Base-by-base conservation (phyloP, 2,113 vertebrate genomes). In the Grantiella picta region DNA sequence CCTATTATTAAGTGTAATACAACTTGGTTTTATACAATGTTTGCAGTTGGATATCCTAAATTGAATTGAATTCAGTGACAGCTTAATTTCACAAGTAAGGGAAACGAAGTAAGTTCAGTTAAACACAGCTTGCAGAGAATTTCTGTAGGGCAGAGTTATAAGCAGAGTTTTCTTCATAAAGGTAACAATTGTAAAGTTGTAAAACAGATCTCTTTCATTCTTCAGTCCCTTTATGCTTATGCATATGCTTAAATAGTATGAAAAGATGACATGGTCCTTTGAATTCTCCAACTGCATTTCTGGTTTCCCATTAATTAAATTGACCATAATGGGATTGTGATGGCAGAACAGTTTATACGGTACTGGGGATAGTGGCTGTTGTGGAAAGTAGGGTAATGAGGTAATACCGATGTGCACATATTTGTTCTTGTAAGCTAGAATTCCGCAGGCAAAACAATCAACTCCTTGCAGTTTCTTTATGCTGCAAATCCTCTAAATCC, bases 301-400 rank as follows among this genome's bases (percentile, higher is more conserved):
- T 71, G 11, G 21, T 77, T 94, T 95, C 61, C 22, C 24, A 25
- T 89, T 80, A 82, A 80, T 95, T 93, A 93, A 86, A 80, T 94
- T 47, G 59, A 64, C 50, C 47, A 12, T 84, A 60, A 59, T 78
- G 69, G 52, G 22, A 59, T 56, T 59, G 10, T 29, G 65, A 59
- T 86, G 53, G 45, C 50, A 66, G 80, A 47, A 22, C 54, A 59
- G 18, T 86, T 96, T 79, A 35, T 68, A 53, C 59, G 24, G 49
- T 31, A 60, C 44, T 92, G 45, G 66, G 22, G 81, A 68, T 22
- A 83, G 36, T 57, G 42, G 29, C 23, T 0, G 0, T 35, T 90
- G 59, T 60, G 73, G 56, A 66, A 90, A 54, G 56, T 61, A 24
- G 47, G 20, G 25, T 75, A 84, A 40, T 72, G 50, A 92, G 40